Evolutionary conservation across 2,888 invertebrate genomes (phyloP).

Genomic region (Baccha elongata): DNA sequence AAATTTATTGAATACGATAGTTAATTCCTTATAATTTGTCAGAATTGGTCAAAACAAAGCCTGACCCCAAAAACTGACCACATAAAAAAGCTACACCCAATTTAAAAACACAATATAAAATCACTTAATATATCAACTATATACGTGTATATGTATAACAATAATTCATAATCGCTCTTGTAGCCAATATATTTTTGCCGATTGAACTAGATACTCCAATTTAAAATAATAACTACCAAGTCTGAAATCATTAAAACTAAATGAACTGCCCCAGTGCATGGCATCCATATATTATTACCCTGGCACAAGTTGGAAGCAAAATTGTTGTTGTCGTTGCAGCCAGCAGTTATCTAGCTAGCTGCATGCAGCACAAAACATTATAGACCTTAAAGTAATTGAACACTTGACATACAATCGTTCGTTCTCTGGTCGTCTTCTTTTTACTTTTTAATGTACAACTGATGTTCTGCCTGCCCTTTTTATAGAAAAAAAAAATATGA

Average conservation of each 20-base stretch:
- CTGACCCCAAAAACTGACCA: background rate
- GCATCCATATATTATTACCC: conserved; percentile 38
- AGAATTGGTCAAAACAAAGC: background rate
- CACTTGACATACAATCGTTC: conserved; percentile 71
- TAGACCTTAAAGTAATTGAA: conserved; percentile 68
- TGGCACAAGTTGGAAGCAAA: conserved; percentile 24
- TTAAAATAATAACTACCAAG: conserved; percentile 72
- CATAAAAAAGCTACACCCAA: background rate
- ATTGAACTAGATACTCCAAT: conserved; percentile 72
- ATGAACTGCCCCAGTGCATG: conserved; percentile 70
- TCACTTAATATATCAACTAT: background rate
- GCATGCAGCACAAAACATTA: conserved; percentile 5
- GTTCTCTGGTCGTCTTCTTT: conserved; percentile 49
- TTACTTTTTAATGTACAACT: conserved; percentile 44
- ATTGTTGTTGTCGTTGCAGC: conserved; percentile 16
- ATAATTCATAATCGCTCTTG: conserved; percentile 29
- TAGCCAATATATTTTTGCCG: conserved; percentile 65
- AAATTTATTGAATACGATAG: too few relatives aligned
- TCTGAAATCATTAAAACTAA: conserved; percentile 68
- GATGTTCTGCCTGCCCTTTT: conserved; percentile 14
- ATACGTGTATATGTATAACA: background rate
- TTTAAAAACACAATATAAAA: background rate
- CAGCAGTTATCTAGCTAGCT: conserved; percentile 9
- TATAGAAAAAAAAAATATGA: background rate
- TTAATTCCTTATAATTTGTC: background rate